These are phyloP conservation scores for Equus quagga DNA, from an alignment of 2,113 vertebrate genomes.

Conservation along the genomic window DNA sequence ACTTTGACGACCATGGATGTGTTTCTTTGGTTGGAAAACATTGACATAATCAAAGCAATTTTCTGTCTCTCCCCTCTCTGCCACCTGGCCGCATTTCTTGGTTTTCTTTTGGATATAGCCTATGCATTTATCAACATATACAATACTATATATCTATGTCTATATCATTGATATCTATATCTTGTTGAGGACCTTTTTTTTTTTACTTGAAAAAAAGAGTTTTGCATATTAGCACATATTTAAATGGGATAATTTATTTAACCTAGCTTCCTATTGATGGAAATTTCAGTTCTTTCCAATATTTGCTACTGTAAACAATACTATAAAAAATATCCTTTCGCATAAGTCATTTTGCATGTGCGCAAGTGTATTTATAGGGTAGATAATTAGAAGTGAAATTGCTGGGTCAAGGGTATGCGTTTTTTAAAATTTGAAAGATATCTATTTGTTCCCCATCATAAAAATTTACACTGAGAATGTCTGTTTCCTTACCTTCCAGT, in stretches of 20 bases:
- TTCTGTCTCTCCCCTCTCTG: not conserved
- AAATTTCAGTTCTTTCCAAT: slow-evolving; percentile 2
- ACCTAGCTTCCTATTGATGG: not conserved
- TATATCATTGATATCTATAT: not conserved
- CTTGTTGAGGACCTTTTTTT: not conserved
- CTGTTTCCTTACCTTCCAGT: not conserved
- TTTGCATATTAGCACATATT: not conserved
- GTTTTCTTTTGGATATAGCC: not conserved
- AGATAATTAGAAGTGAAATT: slow-evolving; percentile 17
- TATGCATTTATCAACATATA: not conserved
- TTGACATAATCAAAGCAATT: not conserved
- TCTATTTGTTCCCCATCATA: not conserved
- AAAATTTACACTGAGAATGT: not conserved
- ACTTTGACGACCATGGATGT: not conserved
- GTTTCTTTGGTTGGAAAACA: not conserved
- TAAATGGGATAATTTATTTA: not conserved
- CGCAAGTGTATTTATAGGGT: not conserved
- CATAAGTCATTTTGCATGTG: not conserved
- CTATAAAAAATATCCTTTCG: not conserved
- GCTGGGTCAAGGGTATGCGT: not conserved
- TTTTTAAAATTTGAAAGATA: not conserved
- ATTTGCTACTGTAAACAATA: not conserved
- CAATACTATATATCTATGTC: not conserved
- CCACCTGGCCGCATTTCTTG: not conserved
- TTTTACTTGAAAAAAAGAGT: not conserved